These are phyloP conservation scores for Glossophaga mutica DNA, from an alignment of 2,797 vertebrate species.

Conservation along the genomic window DNA sequence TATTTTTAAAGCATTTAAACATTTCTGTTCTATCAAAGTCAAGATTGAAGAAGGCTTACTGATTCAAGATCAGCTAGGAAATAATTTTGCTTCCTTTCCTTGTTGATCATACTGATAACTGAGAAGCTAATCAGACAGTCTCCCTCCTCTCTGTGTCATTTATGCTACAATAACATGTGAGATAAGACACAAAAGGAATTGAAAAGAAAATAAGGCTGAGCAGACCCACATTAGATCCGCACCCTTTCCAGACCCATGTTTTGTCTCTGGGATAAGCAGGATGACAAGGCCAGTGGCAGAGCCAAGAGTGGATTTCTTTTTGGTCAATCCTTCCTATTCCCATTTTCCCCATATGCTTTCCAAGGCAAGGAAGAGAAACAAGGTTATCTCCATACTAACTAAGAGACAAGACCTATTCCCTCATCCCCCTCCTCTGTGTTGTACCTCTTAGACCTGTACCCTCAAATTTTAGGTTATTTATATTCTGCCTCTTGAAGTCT, in stretches of 20 bases:
- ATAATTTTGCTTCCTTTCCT: background rate
- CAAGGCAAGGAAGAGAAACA: background rate
- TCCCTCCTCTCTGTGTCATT: background rate
- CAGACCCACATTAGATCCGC: background rate
- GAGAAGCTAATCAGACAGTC: background rate
- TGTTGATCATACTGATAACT: background rate
- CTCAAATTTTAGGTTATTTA: background rate
- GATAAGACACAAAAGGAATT: background rate
- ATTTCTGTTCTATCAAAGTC: background rate
- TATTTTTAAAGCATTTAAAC: background rate
- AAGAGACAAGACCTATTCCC: background rate
- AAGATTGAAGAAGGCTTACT: background rate
- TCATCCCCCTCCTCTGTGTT: background rate
- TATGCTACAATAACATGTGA: background rate
- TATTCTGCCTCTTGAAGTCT: background rate
- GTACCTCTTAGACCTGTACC: background rate
- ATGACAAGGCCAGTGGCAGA: background rate
- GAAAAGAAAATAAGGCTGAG: background rate
- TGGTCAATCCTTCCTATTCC: background rate
- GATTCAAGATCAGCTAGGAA: background rate
- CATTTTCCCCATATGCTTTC: background rate
- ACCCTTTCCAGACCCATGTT: background rate
- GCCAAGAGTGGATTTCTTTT: background rate
- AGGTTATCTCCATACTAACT: background rate
- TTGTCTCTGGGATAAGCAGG: background rate